Conservation (phyloP, 2,113 vertebrate genomes). For the Marmota flaviventris region DNA sequence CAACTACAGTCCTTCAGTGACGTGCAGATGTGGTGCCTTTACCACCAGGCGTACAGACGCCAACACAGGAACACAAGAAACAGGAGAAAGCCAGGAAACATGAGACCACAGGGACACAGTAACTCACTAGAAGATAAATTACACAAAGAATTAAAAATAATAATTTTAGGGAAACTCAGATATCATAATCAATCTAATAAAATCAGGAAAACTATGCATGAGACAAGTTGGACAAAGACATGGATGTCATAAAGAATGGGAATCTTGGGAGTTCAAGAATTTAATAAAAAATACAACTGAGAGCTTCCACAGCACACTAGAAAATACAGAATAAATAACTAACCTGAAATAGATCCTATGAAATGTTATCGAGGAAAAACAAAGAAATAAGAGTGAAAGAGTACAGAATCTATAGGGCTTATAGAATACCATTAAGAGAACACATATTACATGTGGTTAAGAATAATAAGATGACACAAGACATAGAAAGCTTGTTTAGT, state of each 20-base stretch:
- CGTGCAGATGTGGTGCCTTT: background rate
- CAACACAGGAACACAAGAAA: background rate
- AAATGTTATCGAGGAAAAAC: background rate
- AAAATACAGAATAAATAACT: background rate
- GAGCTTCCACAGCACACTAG: background rate
- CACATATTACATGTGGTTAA: too few species aligned
- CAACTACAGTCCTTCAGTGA: background rate
- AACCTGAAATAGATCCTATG: background rate
- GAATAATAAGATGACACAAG: background rate
- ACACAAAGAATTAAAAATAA: background rate
- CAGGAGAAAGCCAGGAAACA: background rate
- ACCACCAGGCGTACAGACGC: background rate
- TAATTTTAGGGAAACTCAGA: background rate
- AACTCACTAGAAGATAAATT: background rate
- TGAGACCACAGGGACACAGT: background rate
- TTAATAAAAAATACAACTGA: background rate
- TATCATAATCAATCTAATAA: background rate
- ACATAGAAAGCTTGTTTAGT: background rate
- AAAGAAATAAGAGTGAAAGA: background rate
- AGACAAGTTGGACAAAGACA: background rate
- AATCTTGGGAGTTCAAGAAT: background rate
- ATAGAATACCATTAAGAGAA: background rate
- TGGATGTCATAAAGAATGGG: background rate
- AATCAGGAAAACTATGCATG: background rate
- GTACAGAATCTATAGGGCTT: background rate